Evolutionary conservation across 2,797 vertebrate genomes (phyloP).

Genomic region (Mico argentatus): DNA sequence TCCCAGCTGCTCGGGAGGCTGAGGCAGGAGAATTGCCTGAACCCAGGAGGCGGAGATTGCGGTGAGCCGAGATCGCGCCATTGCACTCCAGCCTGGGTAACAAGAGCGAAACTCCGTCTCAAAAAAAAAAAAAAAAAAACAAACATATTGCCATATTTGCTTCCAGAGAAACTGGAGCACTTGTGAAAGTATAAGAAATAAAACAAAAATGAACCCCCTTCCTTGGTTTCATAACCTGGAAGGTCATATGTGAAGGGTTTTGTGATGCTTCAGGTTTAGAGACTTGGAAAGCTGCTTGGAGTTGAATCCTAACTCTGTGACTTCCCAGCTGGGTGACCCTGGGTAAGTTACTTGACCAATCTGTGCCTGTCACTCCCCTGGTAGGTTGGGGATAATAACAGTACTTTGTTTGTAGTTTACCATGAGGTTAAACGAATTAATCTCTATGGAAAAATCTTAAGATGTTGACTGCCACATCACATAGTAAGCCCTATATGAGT

Average conservation of each 20-base stretch:
- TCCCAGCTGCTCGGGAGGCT: too few species aligned
- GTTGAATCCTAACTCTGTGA: neutral
- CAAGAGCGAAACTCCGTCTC: too few species aligned
- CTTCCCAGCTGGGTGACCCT: neutral
- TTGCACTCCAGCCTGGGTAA: too few species aligned
- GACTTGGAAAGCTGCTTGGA: neutral
- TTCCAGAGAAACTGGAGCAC: neutral
- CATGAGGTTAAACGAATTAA: neutral
- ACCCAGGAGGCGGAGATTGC: too few species aligned
- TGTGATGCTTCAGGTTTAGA: neutral
- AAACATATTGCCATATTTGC: neutral
- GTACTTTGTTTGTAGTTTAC: neutral
- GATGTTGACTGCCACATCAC: accelerated
- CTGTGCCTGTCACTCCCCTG: neutral
- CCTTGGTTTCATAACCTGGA: neutral
- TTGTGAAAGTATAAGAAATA: neutral
- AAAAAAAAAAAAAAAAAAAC: too few species aligned
- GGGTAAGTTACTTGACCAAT: neutral
- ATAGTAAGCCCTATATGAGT: neutral
- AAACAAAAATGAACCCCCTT: neutral
- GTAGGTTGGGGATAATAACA: neutral
- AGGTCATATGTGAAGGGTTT: neutral
- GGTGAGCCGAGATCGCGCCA: too few species aligned
- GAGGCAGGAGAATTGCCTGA: too few species aligned
- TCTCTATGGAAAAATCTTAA: neutral